Evolutionary conservation across 92 coral and sea anemone genomes (phyloP), one percentile per base, ranked within the genome.

Genomic region (Paramuricea clavata): DNA sequence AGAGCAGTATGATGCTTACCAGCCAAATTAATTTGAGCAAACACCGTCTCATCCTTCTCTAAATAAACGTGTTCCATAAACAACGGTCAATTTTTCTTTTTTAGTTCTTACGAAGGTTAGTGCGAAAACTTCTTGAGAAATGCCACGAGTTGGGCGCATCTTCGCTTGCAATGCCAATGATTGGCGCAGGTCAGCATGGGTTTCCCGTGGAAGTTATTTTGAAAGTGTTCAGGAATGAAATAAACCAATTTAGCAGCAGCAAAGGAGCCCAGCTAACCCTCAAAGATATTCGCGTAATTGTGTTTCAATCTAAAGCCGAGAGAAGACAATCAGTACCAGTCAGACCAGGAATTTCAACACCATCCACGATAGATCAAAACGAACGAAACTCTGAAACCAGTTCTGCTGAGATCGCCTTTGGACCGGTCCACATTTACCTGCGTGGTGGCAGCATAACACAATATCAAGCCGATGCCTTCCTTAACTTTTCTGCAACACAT

Each of bases 171-270:
- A 19, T 54, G 1, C 62, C 62, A 17, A 19, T 54, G 62, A 54
- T 54, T 21, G 62, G 62, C 27, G 62, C 62, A 17, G 62, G 62
- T 54, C 62, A 54, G 62, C 62, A 19, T 54, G 62, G 62, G 2
- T 54, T 54, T 54, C 62, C 22, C 27, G 22, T 10, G 11, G 26
- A 54, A 54, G 23, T 21, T 54, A 23, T 54, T 21, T 54, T 54
- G 26, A 1, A 54, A 54, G 26, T 13, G 4, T 10, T 54, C 62
- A 54, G 17, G 11, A 19, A 5, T 8, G 25, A 54, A 21, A 23
- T 21, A 54, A 19, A 54, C 23, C 25, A 54, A 54, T 9, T 54
- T 21, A 54, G 62, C 62, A 21, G 27, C 23, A 54, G 62, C 23
- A 19, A 19, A 54, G 11, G 62, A 54, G 22, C 3, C 17, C 62